Evolutionary conservation across 53 echinoderm and acorn worm genomes (phyloP), one percentile per base, ranked within the genome.

Genomic region (Zoroaster sp.): DNA sequence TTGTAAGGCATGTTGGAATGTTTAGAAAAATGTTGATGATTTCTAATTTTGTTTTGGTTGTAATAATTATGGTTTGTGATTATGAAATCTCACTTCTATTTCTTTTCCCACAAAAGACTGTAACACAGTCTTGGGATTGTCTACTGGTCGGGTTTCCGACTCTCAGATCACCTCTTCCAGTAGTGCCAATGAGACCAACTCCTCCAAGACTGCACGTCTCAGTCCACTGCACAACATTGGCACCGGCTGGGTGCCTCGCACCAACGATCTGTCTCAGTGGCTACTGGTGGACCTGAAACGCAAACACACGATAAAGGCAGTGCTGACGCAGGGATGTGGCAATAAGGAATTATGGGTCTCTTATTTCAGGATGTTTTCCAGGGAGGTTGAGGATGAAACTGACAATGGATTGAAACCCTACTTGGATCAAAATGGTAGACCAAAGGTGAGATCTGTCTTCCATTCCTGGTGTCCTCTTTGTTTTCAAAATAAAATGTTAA

Each of bases 281-380:
- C 78, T 96, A 31, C 88, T 90, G 81, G 88, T 90, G 40, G 93
- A 90, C 10, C 73, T 90, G 41, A 66, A 78, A 42, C 32, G 35
- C 7, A 35, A 31, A 12, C 75, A 94, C 40, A 70, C 86, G 20
- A 35, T 89, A 51, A 87, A 90, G 14, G 89, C 92, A 25, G 72
- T 96, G 32, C 75, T 83, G 67, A 94, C 94, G 1, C 96, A 96
- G 70, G 94, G 96, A 0, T 94, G 96, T n/a, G 87, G 88, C 5
- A 78, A 91, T 35, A 51, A 38, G 36, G 75, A 74, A 3, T 73
- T 83, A 25, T 94, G 96, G 96, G 89, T 96, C 12, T 78, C 94
- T 7, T 74, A 72, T 8, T 96, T 87, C 67, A 88, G 80, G 31
- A 36, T 96, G 45, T 70, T 83, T 4, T 88, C 45, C 32, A 9